A percentile compares a stretch with the other conserved stretches of the same genome.
Evolutionary conservation across 1,140 invertebrate genomes (phyloP).

Genomic region (Heliconius nattereri): DNA sequence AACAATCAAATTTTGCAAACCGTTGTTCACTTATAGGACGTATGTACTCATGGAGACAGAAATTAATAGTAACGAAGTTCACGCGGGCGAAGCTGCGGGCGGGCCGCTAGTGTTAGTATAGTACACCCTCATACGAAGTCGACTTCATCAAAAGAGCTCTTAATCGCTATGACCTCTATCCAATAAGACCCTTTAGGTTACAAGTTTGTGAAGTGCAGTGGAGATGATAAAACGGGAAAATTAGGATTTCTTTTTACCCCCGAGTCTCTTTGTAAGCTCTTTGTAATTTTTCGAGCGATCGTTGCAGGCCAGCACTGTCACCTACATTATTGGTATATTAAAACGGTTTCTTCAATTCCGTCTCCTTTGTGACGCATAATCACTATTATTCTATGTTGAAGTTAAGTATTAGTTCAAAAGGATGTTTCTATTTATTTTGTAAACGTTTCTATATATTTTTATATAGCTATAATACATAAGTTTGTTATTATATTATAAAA

Average conservation of each 20-base stretch:
- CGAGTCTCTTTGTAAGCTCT: slow-evolving; percentile 46
- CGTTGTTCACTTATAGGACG: too few relatives aligned
- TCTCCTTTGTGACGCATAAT: slow-evolving; percentile 16
- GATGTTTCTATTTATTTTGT: not conserved
- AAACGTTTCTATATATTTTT: not conserved
- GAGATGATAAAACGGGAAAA: slow-evolving; percentile 38
- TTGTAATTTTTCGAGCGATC: slow-evolving; percentile 46
- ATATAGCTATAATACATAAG: not conserved
- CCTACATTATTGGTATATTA: slow-evolving; percentile 42
- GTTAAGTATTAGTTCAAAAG: not conserved
- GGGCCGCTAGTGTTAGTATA: too few relatives aligned
- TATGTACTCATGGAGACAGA: too few relatives aligned
- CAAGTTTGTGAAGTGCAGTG: slow-evolving; percentile 38
- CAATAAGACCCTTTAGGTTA: slow-evolving; percentile 40
- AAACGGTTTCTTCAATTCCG: slow-evolving; percentile 40
- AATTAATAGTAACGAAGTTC: too few relatives aligned
- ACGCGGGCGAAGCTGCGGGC: too few relatives aligned
- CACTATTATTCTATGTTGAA: slow-evolving; percentile 1
- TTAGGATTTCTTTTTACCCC: slow-evolving; percentile 40
- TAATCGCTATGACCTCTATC: slow-evolving; percentile 32
- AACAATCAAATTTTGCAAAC: too few relatives aligned
- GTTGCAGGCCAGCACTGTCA: slow-evolving; percentile 24
- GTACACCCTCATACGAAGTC: not conserved
- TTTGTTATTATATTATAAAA: not conserved
- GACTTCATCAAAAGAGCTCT: slow-evolving; percentile 25